phyloP scores from a whole-genome alignment of 1,140 invertebrate genomes.

The Meteorus sp. region DNA sequence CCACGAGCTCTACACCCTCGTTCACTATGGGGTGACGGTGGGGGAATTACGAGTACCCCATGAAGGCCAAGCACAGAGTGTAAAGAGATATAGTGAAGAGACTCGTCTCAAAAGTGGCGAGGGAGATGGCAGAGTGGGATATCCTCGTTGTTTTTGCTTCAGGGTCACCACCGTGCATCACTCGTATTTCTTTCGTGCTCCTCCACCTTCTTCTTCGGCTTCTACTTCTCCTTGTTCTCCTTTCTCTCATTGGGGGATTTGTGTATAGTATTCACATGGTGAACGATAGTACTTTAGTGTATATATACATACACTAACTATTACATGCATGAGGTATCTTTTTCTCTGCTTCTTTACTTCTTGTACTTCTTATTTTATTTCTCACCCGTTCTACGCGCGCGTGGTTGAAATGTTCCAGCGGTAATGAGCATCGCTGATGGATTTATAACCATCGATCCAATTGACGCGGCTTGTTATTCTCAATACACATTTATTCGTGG shows the following conservation, averaged over 20 bases:
- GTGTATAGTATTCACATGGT: slow-evolving; percentile 2
- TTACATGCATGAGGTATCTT: too few species aligned
- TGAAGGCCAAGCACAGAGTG: slow-evolving; percentile 33
- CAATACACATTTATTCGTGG: neutral
- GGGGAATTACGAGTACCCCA: slow-evolving; percentile 26
- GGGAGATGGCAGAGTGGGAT: slow-evolving; percentile 13
- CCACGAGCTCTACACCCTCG: slow-evolving; percentile 23
- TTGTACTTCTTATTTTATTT: slow-evolving; percentile 16
- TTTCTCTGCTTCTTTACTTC: slow-evolving; percentile 17
- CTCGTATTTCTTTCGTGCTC: slow-evolving; percentile 32
- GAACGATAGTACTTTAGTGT: slow-evolving; percentile 6
- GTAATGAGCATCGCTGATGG: slow-evolving; percentile 19
- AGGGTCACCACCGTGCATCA: slow-evolving; percentile 57
- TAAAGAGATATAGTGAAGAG: too few species aligned
- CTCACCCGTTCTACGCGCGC: too few species aligned
- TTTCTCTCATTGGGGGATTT: slow-evolving; percentile 23
- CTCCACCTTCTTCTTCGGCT: slow-evolving; percentile 30
- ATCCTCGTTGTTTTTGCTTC: slow-evolving; percentile 45
- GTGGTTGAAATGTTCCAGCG: slow-evolving; percentile 9
- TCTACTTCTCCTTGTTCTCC: slow-evolving; percentile 25
- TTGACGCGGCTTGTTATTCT: slow-evolving; percentile 6
- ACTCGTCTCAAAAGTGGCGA: slow-evolving; percentile 20
- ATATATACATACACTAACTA: too few species aligned
- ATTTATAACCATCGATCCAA: slow-evolving; percentile 18
- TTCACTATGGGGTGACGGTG: slow-evolving; percentile 25